Base-by-base conservation (phyloP, 2,113 vertebrate species). In the Arvicanthis niloticus region DNA sequence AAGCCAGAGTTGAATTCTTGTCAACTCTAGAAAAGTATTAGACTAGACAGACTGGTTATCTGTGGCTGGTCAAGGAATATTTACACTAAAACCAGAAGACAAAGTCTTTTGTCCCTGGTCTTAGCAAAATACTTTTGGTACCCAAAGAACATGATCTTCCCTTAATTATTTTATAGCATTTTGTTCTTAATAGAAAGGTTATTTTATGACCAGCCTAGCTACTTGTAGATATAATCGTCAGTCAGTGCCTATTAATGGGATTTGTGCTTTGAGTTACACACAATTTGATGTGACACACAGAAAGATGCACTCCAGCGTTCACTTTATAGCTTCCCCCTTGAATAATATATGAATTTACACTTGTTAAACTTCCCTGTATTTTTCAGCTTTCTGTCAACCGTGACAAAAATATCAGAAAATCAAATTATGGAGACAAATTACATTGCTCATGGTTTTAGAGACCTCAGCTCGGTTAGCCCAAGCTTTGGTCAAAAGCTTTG, bases 71-170 rank as follows among this genome's bases (percentile, higher is more conserved):
- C 88, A 77, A 56, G 85, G 68, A 96, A 17, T 80, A 86, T 76
- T 96, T 84, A 94, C 24, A 84, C 95, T 48, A 95, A 77, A 90
- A 86, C 75, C 13, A 62, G 56, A 93, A 96, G 60, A 93, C 29
- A 78, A 37, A 86, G 5, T 51, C 29, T 48, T 17, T 91, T 92
- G 37, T 88, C 22, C 8, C 9, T 68, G 56, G 7, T 89, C 53
- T 94, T 84, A 93, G 42, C 37, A 37, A 12, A 62, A 45, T 40
- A 48, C 86, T 8, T 40, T 93, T 73, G 78, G 58, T 78, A 26
- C 10, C 58, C 17, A 51, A 89, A 51, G 60, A 65, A 65, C 58
- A 73, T 13, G 22, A 21, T 56, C 31, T 89, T 73, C 65, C 37
- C 68, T 29, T 56, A 67, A 81, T 72, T 26, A 67, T 29, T 78